Conservation (phyloP, 1,140 invertebrate genomes). For the Ceratoteleas bidentatus region DNA sequence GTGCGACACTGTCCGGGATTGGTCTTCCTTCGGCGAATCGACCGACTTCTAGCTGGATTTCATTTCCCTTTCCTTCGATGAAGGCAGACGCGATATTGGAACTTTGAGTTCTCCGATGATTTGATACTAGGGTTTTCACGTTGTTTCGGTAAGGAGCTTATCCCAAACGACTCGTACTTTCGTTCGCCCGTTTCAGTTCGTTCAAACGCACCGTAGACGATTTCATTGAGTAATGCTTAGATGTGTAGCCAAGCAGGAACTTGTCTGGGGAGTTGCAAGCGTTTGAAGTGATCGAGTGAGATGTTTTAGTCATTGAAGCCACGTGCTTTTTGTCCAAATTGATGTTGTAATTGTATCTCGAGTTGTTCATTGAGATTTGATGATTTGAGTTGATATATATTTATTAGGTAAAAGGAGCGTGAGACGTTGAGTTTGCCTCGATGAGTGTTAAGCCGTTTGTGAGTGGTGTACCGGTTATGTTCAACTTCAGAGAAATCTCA, state of each 20-base stretch:
- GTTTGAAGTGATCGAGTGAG: neutral
- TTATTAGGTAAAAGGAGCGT: slow-evolving; percentile 2
- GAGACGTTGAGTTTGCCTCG: slow-evolving; percentile 12
- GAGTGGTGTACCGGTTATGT: slow-evolving; percentile 6
- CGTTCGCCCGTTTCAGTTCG: neutral
- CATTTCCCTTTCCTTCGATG: slow-evolving; percentile 32
- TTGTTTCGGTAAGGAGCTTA: slow-evolving; percentile 30
- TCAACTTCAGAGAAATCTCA: neutral
- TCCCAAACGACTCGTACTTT: neutral
- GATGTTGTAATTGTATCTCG: slow-evolving; percentile 4
- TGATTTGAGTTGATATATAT: slow-evolving; percentile 13
- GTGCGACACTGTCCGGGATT: slow-evolving; percentile 41
- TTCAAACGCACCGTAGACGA: slow-evolving; percentile 11
- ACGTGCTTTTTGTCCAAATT: slow-evolving; percentile 12
- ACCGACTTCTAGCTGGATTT: slow-evolving; percentile 29
- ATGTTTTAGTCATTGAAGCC: slow-evolving; percentile 5
- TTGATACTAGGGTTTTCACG: slow-evolving; percentile 39
- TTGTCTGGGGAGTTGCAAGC: slow-evolving; percentile 3
- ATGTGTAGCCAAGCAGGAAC: slow-evolving; percentile 15
- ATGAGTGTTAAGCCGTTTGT: slow-evolving; percentile 16
- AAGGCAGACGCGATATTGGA: slow-evolving; percentile 16
- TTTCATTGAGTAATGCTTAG: neutral
- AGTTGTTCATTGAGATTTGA: slow-evolving; percentile 7
- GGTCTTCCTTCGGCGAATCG: slow-evolving; percentile 44
- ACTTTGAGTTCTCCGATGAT: slow-evolving; percentile 25